Evolutionary conservation across 2,797 vertebrate genomes (phyloP), one percentile per base, ranked within the genome.

Genomic region (Gobio occitaniae): DNA sequence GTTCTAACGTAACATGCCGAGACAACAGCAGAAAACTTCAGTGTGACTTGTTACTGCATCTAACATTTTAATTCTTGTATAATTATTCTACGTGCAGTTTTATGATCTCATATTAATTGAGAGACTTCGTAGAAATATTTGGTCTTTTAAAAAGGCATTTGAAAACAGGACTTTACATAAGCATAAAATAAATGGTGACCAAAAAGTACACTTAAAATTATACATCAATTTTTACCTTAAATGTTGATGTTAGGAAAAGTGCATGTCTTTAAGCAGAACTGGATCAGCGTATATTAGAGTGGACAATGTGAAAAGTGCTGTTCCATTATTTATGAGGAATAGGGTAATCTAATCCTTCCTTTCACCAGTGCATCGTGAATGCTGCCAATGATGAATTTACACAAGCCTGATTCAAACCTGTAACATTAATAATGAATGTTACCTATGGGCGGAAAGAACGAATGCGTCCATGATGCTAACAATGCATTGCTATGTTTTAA

Each of bases 321-420:
- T 66, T 94, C 89, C 92, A 93, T 94, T 93, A 93, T 94, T 93
- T 79, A 94, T 93, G 11, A 71, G 82, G 68, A 91, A 88, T 89
- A 86, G 86, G 89, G 93, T 89, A 91, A 93, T 92, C 88, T 84
- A 92, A 92, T 92, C 90, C 83, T 85, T 84, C 82, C 84, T 86
- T 89, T 89, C 91, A 87, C 90, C 86, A 83, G 84, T 83, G 81
- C 87, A n/a, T 89, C 90, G 87, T 90, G 90, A 91, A 91, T 90
- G 86, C 88, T 86, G 87, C 84, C 90, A 92, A 80, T 85, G 91
- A 92, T 93, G 88, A 93, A 90, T 86, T 56, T 54, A 75, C 48
- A 56, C 29, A 15, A 65, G 16, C 82, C 78, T 83, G 79, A 66
- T 78, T 78, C 47, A 65, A 48, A 71, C 44, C 54, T 38, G 17